Evolutionary conservation across 2,113 vertebrate genomes (phyloP).

Genomic region (Channa maculata): DNA sequence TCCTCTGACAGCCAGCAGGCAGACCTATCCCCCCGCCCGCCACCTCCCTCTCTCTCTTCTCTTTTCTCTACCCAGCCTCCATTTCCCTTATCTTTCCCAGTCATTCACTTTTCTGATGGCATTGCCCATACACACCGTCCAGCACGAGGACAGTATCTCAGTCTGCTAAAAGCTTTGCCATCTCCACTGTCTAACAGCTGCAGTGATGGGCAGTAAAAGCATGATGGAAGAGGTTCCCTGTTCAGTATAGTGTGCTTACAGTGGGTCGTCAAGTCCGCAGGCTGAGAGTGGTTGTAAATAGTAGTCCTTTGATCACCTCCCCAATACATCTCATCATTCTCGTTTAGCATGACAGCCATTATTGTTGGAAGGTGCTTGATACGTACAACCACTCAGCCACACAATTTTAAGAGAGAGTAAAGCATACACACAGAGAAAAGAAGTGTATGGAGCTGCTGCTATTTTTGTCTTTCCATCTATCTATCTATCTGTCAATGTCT

Average conservation of each 20-base stretch:
- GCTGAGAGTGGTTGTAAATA: constrained; percentile 79
- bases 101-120: constrained; percentile 76
- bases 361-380: constrained; percentile 62
- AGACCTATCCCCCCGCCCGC: constrained; percentile 39
- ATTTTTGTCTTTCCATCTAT: not conserved
- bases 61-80: constrained; percentile 60
- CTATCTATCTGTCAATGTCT: not conserved
- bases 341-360: constrained; percentile 74
- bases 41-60: constrained; percentile 31
- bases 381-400: constrained; percentile 51
- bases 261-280: constrained; percentile 73
- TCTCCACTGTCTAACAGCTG: constrained; percentile 75
- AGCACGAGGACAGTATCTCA: constrained; percentile 72
- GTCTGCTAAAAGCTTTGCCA: constrained; percentile 78
- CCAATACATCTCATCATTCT: constrained; percentile 75
- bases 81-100: constrained; percentile 76
- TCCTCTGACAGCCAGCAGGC: constrained; percentile 74
- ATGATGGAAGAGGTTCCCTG: constrained; percentile 76
- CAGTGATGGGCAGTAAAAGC: constrained; percentile 80
- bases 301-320: constrained; percentile 78
- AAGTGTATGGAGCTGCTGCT: constrained; percentile 17
- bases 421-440: constrained; percentile 21
- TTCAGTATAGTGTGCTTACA: constrained; percentile 75
- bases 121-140: constrained; percentile 72
- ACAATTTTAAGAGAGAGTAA: constrained; percentile 52